These are phyloP conservation scores for Takifugu bimaculatus DNA, from an alignment of 2,113 vertebrate genomes.

Conservation along the genomic window DNA sequence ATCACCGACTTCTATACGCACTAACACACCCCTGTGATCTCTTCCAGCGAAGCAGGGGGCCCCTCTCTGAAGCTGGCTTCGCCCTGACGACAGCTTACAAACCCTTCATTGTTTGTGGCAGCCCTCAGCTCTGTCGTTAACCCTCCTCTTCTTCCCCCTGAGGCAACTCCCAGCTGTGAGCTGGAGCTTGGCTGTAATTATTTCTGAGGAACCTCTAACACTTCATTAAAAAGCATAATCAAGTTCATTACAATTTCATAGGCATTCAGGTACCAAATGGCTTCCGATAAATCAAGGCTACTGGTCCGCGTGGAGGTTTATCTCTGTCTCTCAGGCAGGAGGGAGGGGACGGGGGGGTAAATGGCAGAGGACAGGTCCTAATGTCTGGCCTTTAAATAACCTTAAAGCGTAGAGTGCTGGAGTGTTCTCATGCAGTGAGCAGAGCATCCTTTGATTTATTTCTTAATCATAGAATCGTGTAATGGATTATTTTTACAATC, in stretches of 20 bases:
- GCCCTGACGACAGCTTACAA: slow-evolving; percentile 25
- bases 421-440: slow-evolving; percentile 16
- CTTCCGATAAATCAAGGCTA: slow-evolving; percentile 73
- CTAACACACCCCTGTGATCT: slow-evolving; percentile 48
- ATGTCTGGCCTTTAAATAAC: slow-evolving; percentile 68
- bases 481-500: too few relatives aligned
- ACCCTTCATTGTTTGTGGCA: slow-evolving; percentile 39
- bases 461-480: too few relatives aligned
- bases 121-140: slow-evolving; percentile 17
- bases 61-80: slow-evolving; percentile 18
- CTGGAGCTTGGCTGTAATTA: slow-evolving; percentile 61
- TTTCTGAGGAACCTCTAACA: slow-evolving; percentile 74
- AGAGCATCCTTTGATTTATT: not conserved
- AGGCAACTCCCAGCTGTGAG: slow-evolving; percentile 33
- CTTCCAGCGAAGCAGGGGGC: slow-evolving; percentile 28
- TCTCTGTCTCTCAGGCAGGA: slow-evolving; percentile 68
- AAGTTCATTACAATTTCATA: slow-evolving; percentile 80
- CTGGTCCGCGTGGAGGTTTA: slow-evolving; percentile 68
- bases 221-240: slow-evolving; percentile 81
- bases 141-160: slow-evolving; percentile 4
- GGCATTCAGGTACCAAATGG: slow-evolving; percentile 76
- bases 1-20: not conserved
- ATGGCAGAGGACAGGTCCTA: slow-evolving; percentile 32
- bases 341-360: slow-evolving; percentile 2
- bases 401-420: slow-evolving; percentile 43